Percentiles rank a stretch among this genome's conserved stretches.
These are phyloP conservation scores for Clanis bilineata DNA, from an alignment of 2,888 invertebrate genomes.

Conservation along the genomic window DNA sequence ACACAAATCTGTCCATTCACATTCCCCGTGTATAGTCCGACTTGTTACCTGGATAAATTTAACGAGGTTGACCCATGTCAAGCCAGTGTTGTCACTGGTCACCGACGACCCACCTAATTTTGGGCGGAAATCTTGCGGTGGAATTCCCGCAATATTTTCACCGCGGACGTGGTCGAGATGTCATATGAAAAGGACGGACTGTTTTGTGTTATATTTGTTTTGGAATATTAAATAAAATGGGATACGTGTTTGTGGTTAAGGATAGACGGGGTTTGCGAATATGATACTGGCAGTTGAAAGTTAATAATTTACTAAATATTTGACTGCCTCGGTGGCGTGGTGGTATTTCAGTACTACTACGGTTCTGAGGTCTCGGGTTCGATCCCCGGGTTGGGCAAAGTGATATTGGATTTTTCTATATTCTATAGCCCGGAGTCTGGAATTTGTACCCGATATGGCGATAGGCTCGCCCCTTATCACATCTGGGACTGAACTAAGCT, in stretches of 20 bases:
- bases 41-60: conserved; percentile 44
- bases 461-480: no score
- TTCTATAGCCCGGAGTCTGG: no score
- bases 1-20: conserved; percentile 31
- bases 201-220: not conserved
- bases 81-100: conserved; percentile 43
- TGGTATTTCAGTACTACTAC: no score
- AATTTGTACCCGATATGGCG: no score
- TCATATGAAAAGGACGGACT: conserved; percentile 1
- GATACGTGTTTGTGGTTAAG: not conserved
- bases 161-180: conserved; percentile 21
- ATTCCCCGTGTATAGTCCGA: conserved; percentile 26
- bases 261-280: not conserved
- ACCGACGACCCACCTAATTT: conserved; percentile 46
- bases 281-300: not conserved
- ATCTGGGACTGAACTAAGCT: no score
- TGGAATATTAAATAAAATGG: not conserved
- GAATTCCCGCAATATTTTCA: conserved; percentile 35
- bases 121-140: conserved; percentile 42
- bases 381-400: no score
- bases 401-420: no score
- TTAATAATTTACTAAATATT: not conserved
- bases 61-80: conserved; percentile 65
- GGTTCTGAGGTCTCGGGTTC: no score
- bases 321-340: no score